A percentile compares a stretch with the other conserved stretches of the same genome.
Evolutionary conservation across 2,113 vertebrate species (phyloP).

Genomic region (Vulpes lagopus): DNA sequence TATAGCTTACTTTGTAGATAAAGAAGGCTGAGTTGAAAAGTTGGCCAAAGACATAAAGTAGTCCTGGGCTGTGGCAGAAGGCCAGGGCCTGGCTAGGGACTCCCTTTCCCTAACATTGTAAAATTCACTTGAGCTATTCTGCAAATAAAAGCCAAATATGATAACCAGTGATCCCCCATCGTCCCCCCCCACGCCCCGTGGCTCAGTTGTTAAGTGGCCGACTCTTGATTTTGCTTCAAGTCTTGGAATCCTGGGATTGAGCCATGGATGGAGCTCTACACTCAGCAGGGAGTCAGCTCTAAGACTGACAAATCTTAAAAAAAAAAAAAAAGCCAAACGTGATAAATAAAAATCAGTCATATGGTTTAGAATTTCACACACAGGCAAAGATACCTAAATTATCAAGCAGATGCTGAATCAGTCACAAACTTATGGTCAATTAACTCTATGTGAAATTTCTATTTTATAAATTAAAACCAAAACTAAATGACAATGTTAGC

Average conservation of each 20-base stretch:
- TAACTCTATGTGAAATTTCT: not conserved
- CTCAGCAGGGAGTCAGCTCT: not conserved
- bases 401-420: not conserved
- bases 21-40: slow-evolving; percentile 11
- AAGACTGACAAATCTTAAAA: not conserved
- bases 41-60: not conserved
- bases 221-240: not conserved
- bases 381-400: slow-evolving; percentile 36
- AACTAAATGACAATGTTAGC: not conserved
- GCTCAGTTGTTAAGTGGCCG: not conserved
- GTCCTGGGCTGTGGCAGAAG: not conserved
- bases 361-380: slow-evolving; percentile 10
- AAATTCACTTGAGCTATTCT: slow-evolving; percentile 21
- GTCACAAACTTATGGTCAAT: not conserved
- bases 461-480: not conserved
- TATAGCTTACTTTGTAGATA: not conserved
- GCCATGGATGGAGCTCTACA: not conserved
- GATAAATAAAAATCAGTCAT: slow-evolving; percentile 8
- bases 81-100: not conserved
- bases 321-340: slow-evolving; percentile 2
- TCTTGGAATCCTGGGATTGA: not conserved
- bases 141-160: slow-evolving; percentile 38
- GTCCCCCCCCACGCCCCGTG: not conserved
- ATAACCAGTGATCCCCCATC: not conserved
- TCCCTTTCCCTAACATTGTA: not conserved